These are phyloP conservation scores for Rhinichthys osculus DNA, from an alignment of 2,797 vertebrate species.

Conservation along the genomic window DNA sequence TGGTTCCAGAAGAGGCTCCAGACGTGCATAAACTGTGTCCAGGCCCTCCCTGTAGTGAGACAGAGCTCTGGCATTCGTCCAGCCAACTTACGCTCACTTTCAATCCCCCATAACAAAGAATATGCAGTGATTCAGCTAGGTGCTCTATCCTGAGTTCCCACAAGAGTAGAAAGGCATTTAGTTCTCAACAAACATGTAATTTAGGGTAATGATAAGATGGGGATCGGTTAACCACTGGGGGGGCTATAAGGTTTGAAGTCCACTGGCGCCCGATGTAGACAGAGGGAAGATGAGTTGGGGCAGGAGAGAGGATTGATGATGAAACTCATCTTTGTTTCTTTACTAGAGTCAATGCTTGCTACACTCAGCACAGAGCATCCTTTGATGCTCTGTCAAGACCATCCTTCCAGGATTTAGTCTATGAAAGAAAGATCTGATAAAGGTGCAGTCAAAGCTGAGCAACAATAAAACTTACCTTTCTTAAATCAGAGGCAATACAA, in stretches of 20 bases:
- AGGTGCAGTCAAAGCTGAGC: conserved; percentile 10
- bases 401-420: conserved; percentile 28
- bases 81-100: conserved; percentile 61
- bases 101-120: conserved; percentile 55
- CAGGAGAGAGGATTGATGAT: conserved; percentile 41
- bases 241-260: conserved; percentile 75
- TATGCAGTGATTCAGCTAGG: conserved; percentile 51
- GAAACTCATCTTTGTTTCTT: conserved; percentile 50
- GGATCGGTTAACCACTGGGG: conserved; percentile 74
- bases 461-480: conserved; percentile 23
- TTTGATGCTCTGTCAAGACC: conserved; percentile 38
- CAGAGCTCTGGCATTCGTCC: conserved; percentile 63
- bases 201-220: conserved; percentile 80
- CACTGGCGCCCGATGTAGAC: conserved; percentile 70
- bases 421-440: conserved; percentile 40
- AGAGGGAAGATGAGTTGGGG: conserved; percentile 47
- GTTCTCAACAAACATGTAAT: conserved; percentile 77
- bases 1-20: conserved; percentile 63
- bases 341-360: conserved; percentile 29
- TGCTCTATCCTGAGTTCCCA: conserved; percentile 46
- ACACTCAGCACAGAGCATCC: conserved; percentile 29
- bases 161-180: conserved; percentile 58
- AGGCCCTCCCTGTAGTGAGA: conserved; percentile 52
- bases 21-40: conserved; percentile 46
- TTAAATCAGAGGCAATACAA: conserved; percentile 25